phyloP scores from a whole-genome alignment of 2,113 vertebrate genomes.

The Psilopsiagon aurifrons region DNA sequence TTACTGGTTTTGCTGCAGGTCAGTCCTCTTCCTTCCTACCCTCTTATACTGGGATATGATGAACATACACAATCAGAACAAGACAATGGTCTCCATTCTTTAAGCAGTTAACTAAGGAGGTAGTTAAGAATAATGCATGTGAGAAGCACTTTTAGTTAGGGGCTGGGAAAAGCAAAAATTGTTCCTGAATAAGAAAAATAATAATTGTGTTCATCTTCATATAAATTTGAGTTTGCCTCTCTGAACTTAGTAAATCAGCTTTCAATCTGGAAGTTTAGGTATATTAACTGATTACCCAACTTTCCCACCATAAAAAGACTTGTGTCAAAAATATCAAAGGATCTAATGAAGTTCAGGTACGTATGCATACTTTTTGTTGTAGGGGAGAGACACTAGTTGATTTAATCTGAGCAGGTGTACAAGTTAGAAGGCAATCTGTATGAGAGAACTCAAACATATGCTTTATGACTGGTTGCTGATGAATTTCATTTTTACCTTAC shows the following conservation, averaged over 20 bases:
- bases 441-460: background rate
- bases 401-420: background rate
- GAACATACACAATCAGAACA: background rate
- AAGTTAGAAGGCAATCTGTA: background rate
- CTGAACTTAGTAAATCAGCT: background rate
- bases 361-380: background rate
- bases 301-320: background rate
- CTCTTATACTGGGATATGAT: background rate
- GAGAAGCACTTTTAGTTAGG: background rate
- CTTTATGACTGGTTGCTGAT: background rate
- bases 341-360: background rate
- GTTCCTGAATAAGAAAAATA: background rate
- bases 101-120: background rate
- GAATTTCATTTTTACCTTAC: background rate
- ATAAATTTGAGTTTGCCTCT: background rate
- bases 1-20: background rate
- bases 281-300: background rate
- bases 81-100: background rate
- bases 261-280: background rate
- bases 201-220: background rate
- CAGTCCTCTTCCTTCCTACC: background rate
- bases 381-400: background rate
- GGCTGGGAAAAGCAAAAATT: background rate
- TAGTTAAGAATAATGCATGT: background rate
- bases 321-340: background rate